These are phyloP conservation scores for Rhinophrynus dorsalis DNA, from an alignment of 2,797 vertebrate species.

Conservation along the genomic window DNA sequence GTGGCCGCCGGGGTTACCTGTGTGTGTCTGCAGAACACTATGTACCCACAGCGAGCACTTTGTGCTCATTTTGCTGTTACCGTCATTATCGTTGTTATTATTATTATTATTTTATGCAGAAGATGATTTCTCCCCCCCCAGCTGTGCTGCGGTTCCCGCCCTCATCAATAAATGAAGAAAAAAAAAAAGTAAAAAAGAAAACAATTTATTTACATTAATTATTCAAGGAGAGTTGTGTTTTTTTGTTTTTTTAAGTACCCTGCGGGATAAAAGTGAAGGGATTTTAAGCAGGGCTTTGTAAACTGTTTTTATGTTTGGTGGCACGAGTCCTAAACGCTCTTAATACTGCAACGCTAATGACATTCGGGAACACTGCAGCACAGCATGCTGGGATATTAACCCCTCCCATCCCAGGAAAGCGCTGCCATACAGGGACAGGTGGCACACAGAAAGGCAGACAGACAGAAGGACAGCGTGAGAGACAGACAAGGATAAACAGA, in stretches of 20 bases:
- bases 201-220: conserved; percentile 39
- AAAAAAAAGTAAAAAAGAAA: conserved; percentile 4
- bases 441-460: too few species aligned
- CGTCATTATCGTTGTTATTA: too few species aligned
- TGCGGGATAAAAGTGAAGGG: conserved; percentile 28
- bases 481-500: too few species aligned
- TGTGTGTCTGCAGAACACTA: neutral
- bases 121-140: neutral
- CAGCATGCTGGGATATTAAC: conserved; percentile 16
- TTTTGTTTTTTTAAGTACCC: conserved; percentile 18
- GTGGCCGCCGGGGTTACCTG: neutral
- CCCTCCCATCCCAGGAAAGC: neutral
- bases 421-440: too few species aligned
- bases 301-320: conserved; percentile 27
- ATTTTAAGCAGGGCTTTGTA: conserved; percentile 10
- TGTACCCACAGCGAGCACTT: neutral
- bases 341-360: conserved; percentile 3
- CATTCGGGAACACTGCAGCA: conserved; percentile 8
- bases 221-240: too few species aligned
- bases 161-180: conserved; percentile 28
- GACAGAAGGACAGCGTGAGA: too few species aligned
- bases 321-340: conserved; percentile 25
- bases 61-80: neutral
- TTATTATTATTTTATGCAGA: conserved; percentile 8
- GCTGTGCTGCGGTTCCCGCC: conserved; percentile 2